Conservation (phyloP, 1,140 invertebrate genomes). For the Acromyrmex echinatior region DNA sequence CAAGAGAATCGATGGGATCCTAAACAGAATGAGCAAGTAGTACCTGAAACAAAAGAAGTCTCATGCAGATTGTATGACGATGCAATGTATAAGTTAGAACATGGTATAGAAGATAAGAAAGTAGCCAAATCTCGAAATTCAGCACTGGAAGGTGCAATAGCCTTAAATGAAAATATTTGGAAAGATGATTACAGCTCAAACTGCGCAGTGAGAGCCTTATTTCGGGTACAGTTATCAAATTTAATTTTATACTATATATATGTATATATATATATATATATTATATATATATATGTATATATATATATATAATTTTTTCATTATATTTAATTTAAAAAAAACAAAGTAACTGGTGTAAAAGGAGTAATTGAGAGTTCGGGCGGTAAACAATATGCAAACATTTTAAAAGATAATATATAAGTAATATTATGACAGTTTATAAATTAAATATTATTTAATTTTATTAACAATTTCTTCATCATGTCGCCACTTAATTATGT, state of each 20-base stretch:
- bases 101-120: constrained; percentile 93
- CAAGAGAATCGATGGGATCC: constrained; percentile 99
- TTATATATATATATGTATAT: not conserved
- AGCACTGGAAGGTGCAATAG: constrained; percentile 91
- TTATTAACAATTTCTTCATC: too few species aligned
- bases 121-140: constrained; percentile 91
- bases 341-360: too few species aligned
- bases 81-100: constrained; percentile 98
- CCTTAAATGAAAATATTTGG: constrained; percentile 93
- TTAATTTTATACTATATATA: constrained; percentile 33
- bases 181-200: constrained; percentile 97
- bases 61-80: constrained; percentile 96
- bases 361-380: too few species aligned
- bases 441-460: too few species aligned
- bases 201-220: constrained; percentile 92
- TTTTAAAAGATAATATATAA: too few species aligned
- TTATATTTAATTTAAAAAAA: not conserved
- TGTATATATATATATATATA: not conserved
- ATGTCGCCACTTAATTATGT: too few species aligned
- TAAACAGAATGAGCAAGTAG: constrained; percentile 97
- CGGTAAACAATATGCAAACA: too few species aligned
- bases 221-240: constrained; percentile 90
- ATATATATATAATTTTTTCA: not conserved
- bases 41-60: constrained; percentile 95
- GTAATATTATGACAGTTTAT: too few species aligned